Conservation (phyloP, 2,888 invertebrate genomes). For the Limnephilus marmoratus region DNA sequence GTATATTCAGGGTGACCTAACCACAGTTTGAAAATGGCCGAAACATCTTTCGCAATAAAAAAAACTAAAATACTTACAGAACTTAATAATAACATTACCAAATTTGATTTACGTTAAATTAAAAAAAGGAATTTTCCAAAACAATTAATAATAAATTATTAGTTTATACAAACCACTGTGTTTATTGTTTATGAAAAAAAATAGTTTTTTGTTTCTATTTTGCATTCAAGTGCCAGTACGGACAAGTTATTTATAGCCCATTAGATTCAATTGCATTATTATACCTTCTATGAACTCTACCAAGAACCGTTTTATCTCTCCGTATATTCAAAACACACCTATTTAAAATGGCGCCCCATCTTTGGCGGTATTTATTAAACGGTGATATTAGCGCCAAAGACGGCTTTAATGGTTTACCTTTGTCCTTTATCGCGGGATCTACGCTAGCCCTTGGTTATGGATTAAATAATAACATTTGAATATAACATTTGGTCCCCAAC, state of each 20-base stretch:
- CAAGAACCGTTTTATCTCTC: not conserved
- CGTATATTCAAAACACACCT: not conserved
- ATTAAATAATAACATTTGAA: conserved; percentile 19
- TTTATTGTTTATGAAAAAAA: not conserved
- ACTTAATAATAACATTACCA: too few relatives aligned
- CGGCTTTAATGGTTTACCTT: not conserved
- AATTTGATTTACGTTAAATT: too few relatives aligned
- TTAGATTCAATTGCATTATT: not conserved
- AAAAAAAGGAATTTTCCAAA: too few relatives aligned
- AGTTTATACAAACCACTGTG: not conserved
- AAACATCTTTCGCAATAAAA: too few relatives aligned
- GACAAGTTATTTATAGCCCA: not conserved
- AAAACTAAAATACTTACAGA: too few relatives aligned
- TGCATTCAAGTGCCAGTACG: not conserved
- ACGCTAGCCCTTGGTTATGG: conserved; percentile 14
- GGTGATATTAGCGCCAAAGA: not conserved
- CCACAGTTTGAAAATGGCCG: too few relatives aligned
- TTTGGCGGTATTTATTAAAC: not conserved
- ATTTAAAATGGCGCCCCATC: not conserved
- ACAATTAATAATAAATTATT: too few relatives aligned
- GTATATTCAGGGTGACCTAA: too few relatives aligned
- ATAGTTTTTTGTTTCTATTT: not conserved
- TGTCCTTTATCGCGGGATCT: conserved; percentile 28
- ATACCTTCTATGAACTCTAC: not conserved
- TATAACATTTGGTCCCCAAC: conserved; percentile 26